Evolutionary conservation across 53 echinoderm and acorn worm species (phyloP), one percentile per base, ranked within the genome.

Genomic region (Zoroaster sp.): DNA sequence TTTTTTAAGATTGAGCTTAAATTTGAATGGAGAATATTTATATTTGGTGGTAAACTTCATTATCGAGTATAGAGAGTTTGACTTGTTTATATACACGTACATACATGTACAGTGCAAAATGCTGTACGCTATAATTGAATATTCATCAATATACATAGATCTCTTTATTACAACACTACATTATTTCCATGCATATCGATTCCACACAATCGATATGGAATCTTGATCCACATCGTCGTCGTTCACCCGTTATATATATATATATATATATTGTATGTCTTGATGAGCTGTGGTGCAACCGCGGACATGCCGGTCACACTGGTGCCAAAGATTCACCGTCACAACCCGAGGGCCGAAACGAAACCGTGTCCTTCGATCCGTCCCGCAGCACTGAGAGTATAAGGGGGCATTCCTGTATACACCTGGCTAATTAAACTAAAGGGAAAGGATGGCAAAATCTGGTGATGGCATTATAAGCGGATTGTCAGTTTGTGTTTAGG

Each of bases 401-500:
- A 10, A 63, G 28, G 46, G 85, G 70, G 72, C 46, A 85, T 70
- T 10, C 31, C 85, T n/a, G 31, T 21, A 51, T 71, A 69, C 85
- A 85, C 85, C 85, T 85, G 85, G 85, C 71, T 85, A 85, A 85
- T 85, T 85, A 85, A 71, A 85, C 70, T 42, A 47, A 71, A 45
- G 67, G 67, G 31, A 20, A 42, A 12, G 82, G 43, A 31, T 11
- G 18, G 55, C 9, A n/a, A 23, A 20, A 55, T 14, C 28, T 20
- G 42, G 10, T 81, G 66, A 21, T 41, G 31, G 66, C 31, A 12
- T 40, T 10, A 17, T 59, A 54, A 66, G 38, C 3, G 1, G 42
- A 5, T 81, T 65, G 81, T 81, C 43, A 12, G 67, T 81, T 81
- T 40, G 42, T n/a, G 41, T 37, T 40, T 21, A 40, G 21, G 79